Conservation (phyloP, 2,113 vertebrate species). For the Orientallactaga bullata region DNA sequence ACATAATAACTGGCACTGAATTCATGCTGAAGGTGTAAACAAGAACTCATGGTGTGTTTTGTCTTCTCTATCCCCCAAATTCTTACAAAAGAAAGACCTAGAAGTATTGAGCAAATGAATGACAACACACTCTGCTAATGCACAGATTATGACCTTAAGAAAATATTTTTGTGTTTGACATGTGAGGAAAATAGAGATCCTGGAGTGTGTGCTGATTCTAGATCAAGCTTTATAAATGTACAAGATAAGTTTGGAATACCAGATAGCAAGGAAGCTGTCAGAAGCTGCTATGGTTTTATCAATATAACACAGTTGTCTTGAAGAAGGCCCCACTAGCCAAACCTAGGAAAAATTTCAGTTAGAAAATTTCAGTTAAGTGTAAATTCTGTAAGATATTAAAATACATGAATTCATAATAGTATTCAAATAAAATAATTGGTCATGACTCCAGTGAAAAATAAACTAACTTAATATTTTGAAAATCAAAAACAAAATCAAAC, state of each 20-base stretch:
- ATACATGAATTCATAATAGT: neutral
- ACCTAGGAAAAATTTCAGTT: neutral
- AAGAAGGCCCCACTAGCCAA: neutral
- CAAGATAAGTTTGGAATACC: neutral
- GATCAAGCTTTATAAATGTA: neutral
- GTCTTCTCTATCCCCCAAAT: neutral
- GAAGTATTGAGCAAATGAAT: constrained; percentile 1
- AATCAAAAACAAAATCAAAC: neutral
- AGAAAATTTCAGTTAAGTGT: neutral
- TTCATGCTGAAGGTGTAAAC: neutral
- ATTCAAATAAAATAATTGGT: neutral
- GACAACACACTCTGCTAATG: neutral
- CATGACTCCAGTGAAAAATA: neutral
- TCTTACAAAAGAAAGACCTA: neutral
- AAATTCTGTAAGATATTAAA: neutral
- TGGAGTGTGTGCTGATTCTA: neutral
- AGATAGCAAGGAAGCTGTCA: neutral
- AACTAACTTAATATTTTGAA: constrained; percentile 22
- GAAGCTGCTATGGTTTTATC: neutral
- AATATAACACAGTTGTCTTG: neutral
- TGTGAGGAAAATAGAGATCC: neutral
- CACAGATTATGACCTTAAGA: constrained; percentile 1
- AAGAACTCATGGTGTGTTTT: neutral
- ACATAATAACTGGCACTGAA: neutral
- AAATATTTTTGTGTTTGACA: neutral